Conservation (phyloP, 2,888 invertebrate species). For the Hydropsyche betteni region DNA sequence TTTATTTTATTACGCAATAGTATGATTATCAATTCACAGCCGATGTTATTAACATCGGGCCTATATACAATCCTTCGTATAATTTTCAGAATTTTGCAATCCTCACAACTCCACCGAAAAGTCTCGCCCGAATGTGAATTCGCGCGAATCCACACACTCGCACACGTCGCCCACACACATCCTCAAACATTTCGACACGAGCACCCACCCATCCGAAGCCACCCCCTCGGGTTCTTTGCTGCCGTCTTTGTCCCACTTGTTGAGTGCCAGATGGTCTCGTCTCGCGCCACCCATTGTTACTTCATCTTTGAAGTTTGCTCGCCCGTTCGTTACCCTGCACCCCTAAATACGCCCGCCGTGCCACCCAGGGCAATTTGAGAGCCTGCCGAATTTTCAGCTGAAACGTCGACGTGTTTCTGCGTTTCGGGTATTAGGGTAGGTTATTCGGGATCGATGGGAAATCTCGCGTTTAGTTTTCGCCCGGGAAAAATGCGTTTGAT, state of each 20-base stretch:
- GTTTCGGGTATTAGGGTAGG: constrained; percentile 24
- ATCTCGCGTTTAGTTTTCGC: too few species aligned
- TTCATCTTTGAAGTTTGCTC: constrained; percentile 40
- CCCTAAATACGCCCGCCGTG: too few species aligned
- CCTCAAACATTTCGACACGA: constrained; percentile 28
- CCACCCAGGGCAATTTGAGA: constrained; percentile 36
- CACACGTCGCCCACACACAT: constrained; percentile 4
- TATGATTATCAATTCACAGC: too few species aligned
- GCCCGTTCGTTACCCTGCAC: constrained; percentile 18
- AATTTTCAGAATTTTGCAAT: too few species aligned
- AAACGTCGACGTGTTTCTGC: constrained; percentile 17
- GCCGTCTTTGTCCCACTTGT: background rate
- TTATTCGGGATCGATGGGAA: background rate
- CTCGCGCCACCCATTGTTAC: constrained; percentile 35
- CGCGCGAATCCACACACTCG: constrained; percentile 5
- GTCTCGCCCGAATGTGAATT: background rate
- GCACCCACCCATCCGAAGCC: background rate
- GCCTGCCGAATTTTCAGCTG: constrained; percentile 31
- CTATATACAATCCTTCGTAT: too few species aligned
- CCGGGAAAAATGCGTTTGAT: background rate
- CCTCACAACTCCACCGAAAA: too few species aligned
- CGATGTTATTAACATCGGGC: too few species aligned
- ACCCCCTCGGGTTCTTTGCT: constrained; percentile 7
- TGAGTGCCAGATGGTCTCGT: background rate
- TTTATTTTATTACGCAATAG: too few species aligned